Evolutionary conservation across 2,797 vertebrate species (phyloP), one percentile per base, ranked within the genome.

Genomic region (Gymnodraco acuticeps): DNA sequence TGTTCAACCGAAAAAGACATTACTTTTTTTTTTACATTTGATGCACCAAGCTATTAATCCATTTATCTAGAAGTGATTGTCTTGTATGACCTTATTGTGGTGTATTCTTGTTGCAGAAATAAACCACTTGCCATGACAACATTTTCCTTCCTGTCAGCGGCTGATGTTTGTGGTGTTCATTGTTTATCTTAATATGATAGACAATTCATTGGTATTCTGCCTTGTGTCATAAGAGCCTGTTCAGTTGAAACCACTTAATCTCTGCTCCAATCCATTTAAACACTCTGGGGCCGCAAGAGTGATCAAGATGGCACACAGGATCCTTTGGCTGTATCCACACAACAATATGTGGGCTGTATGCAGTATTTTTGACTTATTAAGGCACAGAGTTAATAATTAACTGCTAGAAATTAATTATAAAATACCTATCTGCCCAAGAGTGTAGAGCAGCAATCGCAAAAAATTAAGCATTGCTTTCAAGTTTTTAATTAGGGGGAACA

Each of bases 201-300:
- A 67, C 52, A 75, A 82, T 60, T 20, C 62, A 78, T 69, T 73
- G 31, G 62, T 80, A 78, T 79, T 70, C 54, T 55, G 52, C 70
- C 45, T 77, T 43, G 27, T 80, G 73, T 73, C 64, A 79, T 61
- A 73, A 58, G 33, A 23, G 59, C 33, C 20, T 75, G 64, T 78
- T 88, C 20, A 76, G 77, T 80, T 82, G 64, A 86, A 83, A 72
- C 72, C 62, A 76, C 61, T 77, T 78, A 83, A 92, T 87, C 81
- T 81, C 55, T 5, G 56, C 67, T 70, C 84, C 38, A 86, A 84
- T 89, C 79, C 64, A 64, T 78, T 81, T 73, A 80, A 83, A 90
- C 58, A 73, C 78, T 69, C 62, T 13, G 23, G 33, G 63, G 67
- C 77, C 17, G 6, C 62, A 79, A 69, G 58, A 70, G 50, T 64